Evolutionary conservation across 2,113 vertebrate genomes (phyloP).

Genomic region (Limnothrissa miodon): DNA sequence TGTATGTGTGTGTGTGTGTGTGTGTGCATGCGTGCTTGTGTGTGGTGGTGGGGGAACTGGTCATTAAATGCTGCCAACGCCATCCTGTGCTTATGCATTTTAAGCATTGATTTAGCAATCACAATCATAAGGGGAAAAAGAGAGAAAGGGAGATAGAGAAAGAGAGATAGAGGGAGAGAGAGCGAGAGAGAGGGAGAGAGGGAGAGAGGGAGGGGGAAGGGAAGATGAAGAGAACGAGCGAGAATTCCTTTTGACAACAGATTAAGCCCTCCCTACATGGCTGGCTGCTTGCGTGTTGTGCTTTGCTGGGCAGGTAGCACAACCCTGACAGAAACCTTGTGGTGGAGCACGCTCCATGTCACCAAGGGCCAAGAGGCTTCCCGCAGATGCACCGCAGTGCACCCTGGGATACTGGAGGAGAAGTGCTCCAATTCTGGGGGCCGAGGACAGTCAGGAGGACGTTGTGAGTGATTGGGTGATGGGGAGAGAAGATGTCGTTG

Average conservation of each 20-base stretch:
- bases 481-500: background rate
- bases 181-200: constrained; percentile 30
- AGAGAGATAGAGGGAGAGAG: constrained; percentile 52
- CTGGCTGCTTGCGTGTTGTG: background rate
- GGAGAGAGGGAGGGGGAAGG: background rate
- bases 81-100: constrained; percentile 68
- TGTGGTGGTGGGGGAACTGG: constrained; percentile 58
- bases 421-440: background rate
- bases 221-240: background rate
- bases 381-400: background rate
- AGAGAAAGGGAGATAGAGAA: constrained; percentile 5
- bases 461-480: background rate
- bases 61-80: constrained; percentile 65
- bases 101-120: constrained; percentile 76
- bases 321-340: background rate
- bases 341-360: background rate
- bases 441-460: background rate
- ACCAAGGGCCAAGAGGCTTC: background rate
- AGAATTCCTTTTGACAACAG: background rate
- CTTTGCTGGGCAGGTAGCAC: background rate
- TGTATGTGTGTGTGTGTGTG: constrained; percentile 51
- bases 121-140: constrained; percentile 39
- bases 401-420: background rate
- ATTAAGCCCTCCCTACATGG: background rate
- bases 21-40: constrained; percentile 53